Conservation (phyloP, 2,888 invertebrate genomes). For the Cryptus armator region DNA sequence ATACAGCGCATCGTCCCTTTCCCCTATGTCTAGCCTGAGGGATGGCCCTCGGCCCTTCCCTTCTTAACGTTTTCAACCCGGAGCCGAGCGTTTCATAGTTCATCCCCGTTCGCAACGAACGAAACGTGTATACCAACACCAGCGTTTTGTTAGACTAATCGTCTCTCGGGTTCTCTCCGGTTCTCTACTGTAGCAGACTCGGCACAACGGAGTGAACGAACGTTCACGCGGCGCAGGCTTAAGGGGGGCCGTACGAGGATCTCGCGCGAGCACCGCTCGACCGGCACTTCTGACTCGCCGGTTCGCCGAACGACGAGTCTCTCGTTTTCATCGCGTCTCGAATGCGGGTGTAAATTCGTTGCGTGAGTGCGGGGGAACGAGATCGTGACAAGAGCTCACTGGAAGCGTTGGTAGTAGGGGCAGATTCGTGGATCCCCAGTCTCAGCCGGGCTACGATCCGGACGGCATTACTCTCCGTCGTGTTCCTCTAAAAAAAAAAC, state of each 20-base stretch:
- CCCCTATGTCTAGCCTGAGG: background rate
- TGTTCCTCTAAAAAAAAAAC: conserved; percentile 3
- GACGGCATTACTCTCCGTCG: conserved; percentile 67
- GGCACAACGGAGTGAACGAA: background rate
- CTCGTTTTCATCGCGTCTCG: background rate
- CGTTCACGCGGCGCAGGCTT: background rate
- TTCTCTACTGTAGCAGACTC: background rate
- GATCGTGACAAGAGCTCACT: conserved; percentile 14
- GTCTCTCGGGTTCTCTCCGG: background rate
- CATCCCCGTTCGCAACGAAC: conserved; percentile 21
- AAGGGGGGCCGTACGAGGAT: background rate
- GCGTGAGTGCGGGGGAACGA: conserved; percentile 14
- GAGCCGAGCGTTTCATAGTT: conserved; percentile 9
- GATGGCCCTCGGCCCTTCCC: conserved; percentile 21
- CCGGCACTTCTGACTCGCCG: background rate
- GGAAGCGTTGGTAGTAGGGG: conserved; percentile 74
- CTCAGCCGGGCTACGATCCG: conserved; percentile 78
- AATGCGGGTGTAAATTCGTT: conserved; percentile 18
- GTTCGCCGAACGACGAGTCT: background rate
- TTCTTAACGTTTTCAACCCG: conserved; percentile 5
- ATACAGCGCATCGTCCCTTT: background rate
- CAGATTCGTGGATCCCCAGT: conserved; percentile 77
- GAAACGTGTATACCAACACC: conserved; percentile 5
- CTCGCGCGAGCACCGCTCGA: background rate
- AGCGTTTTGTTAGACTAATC: conserved; percentile 2